phyloP scores from a whole-genome alignment of 2,888 invertebrate genomes.

The Orthonychiurus folsomi region DNA sequence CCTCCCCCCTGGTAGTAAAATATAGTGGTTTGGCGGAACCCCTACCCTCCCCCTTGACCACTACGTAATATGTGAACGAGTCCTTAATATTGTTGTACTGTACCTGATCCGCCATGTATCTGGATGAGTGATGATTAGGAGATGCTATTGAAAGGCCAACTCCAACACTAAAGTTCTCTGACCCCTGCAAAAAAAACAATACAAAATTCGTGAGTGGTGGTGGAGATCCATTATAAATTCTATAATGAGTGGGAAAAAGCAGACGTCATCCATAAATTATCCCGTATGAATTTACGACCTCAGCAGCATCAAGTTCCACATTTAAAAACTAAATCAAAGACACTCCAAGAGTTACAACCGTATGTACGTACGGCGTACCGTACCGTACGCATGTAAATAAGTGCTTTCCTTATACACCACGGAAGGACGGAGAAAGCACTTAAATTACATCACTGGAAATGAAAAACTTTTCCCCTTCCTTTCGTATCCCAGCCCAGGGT shows the following conservation, averaged over 20 bases:
- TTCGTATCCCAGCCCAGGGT: slow-evolving; percentile 1
- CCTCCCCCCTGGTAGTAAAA: too few relatives aligned
- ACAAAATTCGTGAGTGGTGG: slow-evolving; percentile 9
- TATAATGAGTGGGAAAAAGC: neutral
- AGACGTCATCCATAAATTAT: neutral
- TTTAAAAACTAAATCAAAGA: slow-evolving; percentile 1
- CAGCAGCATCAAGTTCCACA: too few relatives aligned
- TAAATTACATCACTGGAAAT: slow-evolving; percentile 8
- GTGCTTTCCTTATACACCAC: neutral
- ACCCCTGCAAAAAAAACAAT: slow-evolving; percentile 33
- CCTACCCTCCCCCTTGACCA: too few relatives aligned
- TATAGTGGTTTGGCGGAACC: too few relatives aligned
- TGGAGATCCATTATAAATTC: too few relatives aligned
- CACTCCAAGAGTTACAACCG: too few relatives aligned
- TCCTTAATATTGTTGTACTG: slow-evolving; percentile 12
- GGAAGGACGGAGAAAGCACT: neutral
- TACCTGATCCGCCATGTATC: slow-evolving; percentile 41
- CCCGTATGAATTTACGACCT: too few relatives aligned
- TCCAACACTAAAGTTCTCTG: slow-evolving; percentile 39
- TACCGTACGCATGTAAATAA: slow-evolving; percentile 4
- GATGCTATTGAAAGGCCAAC: slow-evolving; percentile 39
- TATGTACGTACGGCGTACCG: neutral
- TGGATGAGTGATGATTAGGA: slow-evolving; percentile 35
- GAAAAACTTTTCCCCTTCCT: slow-evolving; percentile 3
- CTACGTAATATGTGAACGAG: too few relatives aligned